Evolutionary conservation across 2,888 invertebrate genomes (phyloP).

Genomic region (Tetragonula carbonaria): DNA sequence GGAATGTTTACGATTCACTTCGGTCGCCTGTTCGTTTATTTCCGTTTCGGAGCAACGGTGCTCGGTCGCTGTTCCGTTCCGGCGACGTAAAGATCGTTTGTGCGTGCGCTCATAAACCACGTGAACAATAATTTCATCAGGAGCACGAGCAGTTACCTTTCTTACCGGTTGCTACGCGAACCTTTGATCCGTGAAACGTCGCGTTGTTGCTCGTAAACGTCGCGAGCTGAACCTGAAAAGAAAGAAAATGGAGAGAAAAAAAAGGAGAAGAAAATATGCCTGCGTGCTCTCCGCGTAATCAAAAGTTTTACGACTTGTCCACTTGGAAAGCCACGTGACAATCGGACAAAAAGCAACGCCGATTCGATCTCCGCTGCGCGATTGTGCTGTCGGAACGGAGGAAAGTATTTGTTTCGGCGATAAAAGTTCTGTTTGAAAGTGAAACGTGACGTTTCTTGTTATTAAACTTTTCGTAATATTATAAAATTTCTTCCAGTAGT

Average conservation of each 20-base stretch:
- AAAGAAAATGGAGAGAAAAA: background rate
- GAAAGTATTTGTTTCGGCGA: no score
- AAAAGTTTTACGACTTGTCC: constrained; percentile 28
- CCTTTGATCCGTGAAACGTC: constrained; percentile 12
- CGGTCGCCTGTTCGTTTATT: background rate
- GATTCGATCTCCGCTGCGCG: constrained; percentile 9
- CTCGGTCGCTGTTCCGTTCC: background rate
- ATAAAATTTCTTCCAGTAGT: no score
- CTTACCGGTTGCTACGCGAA: background rate
- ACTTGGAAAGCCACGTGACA: constrained; percentile 5
- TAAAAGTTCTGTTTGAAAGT: no score
- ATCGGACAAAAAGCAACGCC: background rate
- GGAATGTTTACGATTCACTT: constrained; percentile 20
- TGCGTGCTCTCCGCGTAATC: background rate
- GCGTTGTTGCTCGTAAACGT: constrained; percentile 39
- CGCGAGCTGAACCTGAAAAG: background rate
- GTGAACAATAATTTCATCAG: constrained; percentile 29
- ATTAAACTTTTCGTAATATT: no score
- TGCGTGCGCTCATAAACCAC: constrained; percentile 21
- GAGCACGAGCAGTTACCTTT: background rate
- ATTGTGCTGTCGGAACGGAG: no score
- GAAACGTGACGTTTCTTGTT: no score
- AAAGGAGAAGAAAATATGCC: constrained; percentile 6
- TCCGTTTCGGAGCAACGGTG: background rate
- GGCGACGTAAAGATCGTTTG: constrained; percentile 4